phyloP scores from a whole-genome alignment of 2,797 vertebrate species.

The Sebastes trivittatus region DNA sequence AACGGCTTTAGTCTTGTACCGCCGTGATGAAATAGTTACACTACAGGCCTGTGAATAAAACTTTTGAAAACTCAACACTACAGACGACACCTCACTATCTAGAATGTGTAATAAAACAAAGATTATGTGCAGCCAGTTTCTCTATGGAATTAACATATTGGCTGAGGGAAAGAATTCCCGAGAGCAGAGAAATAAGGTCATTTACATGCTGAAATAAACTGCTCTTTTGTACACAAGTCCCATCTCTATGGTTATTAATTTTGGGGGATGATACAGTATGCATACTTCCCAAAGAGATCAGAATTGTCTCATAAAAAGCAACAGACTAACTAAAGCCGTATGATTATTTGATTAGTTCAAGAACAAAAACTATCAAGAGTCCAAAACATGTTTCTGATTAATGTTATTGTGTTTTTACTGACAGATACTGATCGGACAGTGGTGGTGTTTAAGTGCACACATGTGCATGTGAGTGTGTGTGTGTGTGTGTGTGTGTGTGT shows the following conservation, averaged over 20 bases:
- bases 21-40: conserved; percentile 37
- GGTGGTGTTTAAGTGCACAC: conserved; percentile 11
- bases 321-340: not conserved
- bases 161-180: conserved; percentile 17
- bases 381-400: conserved; percentile 33
- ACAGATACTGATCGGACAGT: conserved; percentile 23
- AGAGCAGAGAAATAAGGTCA: conserved; percentile 14
- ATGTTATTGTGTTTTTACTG: conserved; percentile 27
- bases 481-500: not conserved
- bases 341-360: conserved; percentile 3
- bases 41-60: conserved; percentile 25
- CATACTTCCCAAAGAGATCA: conserved; percentile 9
- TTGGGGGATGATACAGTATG: not conserved
- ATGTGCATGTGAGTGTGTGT: conserved; percentile 21
- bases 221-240: conserved; percentile 22
- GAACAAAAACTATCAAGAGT: not conserved
- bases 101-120: conserved; percentile 6
- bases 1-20: conserved; percentile 45
- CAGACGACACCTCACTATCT: not conserved
- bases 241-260: conserved; percentile 20
- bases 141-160: conserved; percentile 10
- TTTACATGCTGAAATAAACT: conserved; percentile 24
- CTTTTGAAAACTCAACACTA: conserved; percentile 13
- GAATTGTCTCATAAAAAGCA: conserved; percentile 4
- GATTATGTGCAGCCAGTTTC: not conserved